Base-by-base conservation (phyloP, 2,797 vertebrate species). In the Sandelia bainsii region DNA sequence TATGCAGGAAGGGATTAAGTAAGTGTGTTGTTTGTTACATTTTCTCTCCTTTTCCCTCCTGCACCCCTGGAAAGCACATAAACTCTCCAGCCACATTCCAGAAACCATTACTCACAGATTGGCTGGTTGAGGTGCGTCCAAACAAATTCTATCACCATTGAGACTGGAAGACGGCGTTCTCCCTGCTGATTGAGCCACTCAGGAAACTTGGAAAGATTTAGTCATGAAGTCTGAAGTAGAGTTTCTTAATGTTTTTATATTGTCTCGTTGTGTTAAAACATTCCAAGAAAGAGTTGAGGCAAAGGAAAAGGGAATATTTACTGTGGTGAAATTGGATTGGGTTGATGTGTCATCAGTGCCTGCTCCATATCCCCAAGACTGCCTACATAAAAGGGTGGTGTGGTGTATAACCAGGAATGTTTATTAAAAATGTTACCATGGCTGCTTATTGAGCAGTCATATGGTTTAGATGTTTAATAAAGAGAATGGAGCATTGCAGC, bases 11-110 rank as follows among this genome's bases (percentile, higher is more conserved):
- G 53, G 48, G 34, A 82, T 89, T 44, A 61, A 80, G 27, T 78
- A 69, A 69, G 44, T 46, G 40, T 69, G 80, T 88, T 91, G 90
- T 89, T 85, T 88, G 16, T 68, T 52, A 22, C n/a, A 45, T 81
- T 77, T 80, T 63, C 54, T 62, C 32, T 34, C 8, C 32, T 34
- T 34, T 34, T 34, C 32, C 32, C 58, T 77, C 40, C 29, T 77
- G 63, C 5, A 0, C 8, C 32, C 22, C 69, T 53, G 75, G 76
- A 87, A 81, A 83, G 13, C 51, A 62, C 58, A 58, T 67, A 25
- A 54, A 74, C 29, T 57, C 59, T 67, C 61, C 25, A 64, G 69
- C 46, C 48, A 70, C 63, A 85, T 88, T 89, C 84, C 83, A 70
- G 62, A 45, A 68, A 42, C 32, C 6, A 27, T 79, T 84, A 63